Evolutionary conservation across 2,113 vertebrate genomes (phyloP), one percentile per base, ranked within the genome.

Genomic region (Mobula hypostoma): DNA sequence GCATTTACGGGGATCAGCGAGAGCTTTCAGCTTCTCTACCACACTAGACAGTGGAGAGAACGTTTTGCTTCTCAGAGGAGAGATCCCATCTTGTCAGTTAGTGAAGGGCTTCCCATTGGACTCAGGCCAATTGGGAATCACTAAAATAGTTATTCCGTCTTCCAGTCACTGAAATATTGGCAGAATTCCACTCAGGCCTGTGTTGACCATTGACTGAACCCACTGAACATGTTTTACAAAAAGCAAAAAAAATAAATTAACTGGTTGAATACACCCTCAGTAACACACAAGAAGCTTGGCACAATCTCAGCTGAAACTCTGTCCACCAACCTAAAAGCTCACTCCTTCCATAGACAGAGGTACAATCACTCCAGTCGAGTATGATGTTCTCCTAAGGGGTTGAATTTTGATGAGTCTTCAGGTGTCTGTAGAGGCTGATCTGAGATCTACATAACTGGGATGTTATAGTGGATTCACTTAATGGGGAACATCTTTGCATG

Each of bases 131-230:
- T 15, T 7, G 68, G 5, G 21, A 93, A 72, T 11, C 9, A 93
- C 32, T 32, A 70, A 93, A 93, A 74, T 72, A 74, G 90, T 48
- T 27, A 48, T 40, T 72, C 68, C 66, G 32, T 40, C 66, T 72
- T 72, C 21, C 90, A 24, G 19, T 72, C 40, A 19, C 7, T 27
- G 8, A 93, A 74, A 72, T 66, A 93, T 93, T 93, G 90, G 36
- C 90, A 48, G 21, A 0, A 9, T 72, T 48, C 66, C 68, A 48
- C 63, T 7, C 4, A 4, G 61, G 36, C 3, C 19, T 90, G 4
- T 40, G 24, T 11, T 93, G 90, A 93, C 90, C 68, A 93, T 1
- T 40, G 66, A 32, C 90, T 74, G 90, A 93, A 93, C 90, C 68
- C 36, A 74, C 61, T 32, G 15, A 58, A n/a, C 58, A 24, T 61